Evolutionary conservation across 2,797 vertebrate species (phyloP).

Genomic region (Rhyacichthys aspro): DNA sequence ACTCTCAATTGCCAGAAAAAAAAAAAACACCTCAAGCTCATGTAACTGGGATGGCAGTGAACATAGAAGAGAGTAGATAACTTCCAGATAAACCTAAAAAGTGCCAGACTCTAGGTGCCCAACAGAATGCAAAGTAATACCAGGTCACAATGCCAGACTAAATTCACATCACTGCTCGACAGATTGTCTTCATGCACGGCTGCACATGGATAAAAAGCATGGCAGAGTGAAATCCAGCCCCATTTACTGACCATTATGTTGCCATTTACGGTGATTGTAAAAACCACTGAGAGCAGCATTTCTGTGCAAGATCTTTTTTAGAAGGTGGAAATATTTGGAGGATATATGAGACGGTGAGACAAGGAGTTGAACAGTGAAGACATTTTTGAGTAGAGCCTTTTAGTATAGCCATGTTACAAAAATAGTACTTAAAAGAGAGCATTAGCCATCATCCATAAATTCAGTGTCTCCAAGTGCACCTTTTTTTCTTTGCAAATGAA

Average conservation of each 20-base stretch:
- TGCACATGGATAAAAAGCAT: constrained; percentile 27
- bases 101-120: background rate
- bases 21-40: too few species aligned
- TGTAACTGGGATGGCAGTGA: too few species aligned
- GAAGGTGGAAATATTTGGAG: constrained; percentile 15
- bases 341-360: constrained; percentile 9
- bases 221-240: constrained; percentile 28
- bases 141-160: constrained; percentile 18
- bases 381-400: too few species aligned
- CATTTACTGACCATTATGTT: constrained; percentile 44
- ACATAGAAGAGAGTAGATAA: constrained; percentile 14
- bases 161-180: constrained; percentile 35
- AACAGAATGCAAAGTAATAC: constrained; percentile 38
- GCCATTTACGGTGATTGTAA: constrained; percentile 32
- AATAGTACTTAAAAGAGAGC: background rate
- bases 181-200: constrained; percentile 27
- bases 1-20: too few species aligned
- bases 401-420: constrained; percentile 2
- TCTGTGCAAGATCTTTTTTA: constrained; percentile 41
- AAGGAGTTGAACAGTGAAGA: constrained; percentile 2
- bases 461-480: background rate
- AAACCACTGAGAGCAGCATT: constrained; percentile 12
- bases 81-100: background rate
- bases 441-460: constrained; percentile 17
- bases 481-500: constrained; percentile 15